Evolutionary conservation across 1,140 invertebrate genomes (phyloP).

Genomic region (Notospermus geniculatus): DNA sequence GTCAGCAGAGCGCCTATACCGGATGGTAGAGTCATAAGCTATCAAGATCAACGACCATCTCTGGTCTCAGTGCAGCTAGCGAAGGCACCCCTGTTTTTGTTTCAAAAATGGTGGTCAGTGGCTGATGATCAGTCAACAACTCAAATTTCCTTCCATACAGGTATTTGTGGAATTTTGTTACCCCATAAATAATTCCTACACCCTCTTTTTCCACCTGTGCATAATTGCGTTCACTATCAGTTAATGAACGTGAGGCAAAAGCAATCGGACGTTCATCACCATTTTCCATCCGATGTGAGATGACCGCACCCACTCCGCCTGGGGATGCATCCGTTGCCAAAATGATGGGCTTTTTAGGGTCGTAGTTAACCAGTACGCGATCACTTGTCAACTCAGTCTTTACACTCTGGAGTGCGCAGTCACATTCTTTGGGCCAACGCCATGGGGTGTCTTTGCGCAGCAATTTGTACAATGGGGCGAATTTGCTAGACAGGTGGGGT

Average conservation of each 20-base stretch:
- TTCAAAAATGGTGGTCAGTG: slow-evolving; percentile 47
- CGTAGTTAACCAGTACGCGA: not conserved
- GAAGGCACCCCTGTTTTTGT: slow-evolving; percentile 36
- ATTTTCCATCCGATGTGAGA: slow-evolving; percentile 51
- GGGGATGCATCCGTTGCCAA: slow-evolving; percentile 56
- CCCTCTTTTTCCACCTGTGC: slow-evolving; percentile 60
- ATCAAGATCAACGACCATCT: slow-evolving; percentile 23
- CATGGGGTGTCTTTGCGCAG: slow-evolving; percentile 8
- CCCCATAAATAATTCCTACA: slow-evolving; percentile 53
- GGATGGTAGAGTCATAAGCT: slow-evolving; percentile 2
- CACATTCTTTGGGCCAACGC: slow-evolving; percentile 19
- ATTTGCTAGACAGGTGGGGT: not conserved
- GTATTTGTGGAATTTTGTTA: slow-evolving; percentile 58
- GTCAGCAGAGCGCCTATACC: slow-evolving; percentile 18
- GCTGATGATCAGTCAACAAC: slow-evolving; percentile 54
- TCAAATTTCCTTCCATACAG: slow-evolving; percentile 50
- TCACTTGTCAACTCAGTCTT: slow-evolving; percentile 18
- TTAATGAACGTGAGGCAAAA: slow-evolving; percentile 52
- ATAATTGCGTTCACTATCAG: slow-evolving; percentile 55
- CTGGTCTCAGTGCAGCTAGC: slow-evolving; percentile 27
- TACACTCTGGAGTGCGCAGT: slow-evolving; percentile 17
- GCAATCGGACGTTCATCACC: slow-evolving; percentile 49
- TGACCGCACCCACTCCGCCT: slow-evolving; percentile 54
- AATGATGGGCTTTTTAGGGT: slow-evolving; percentile 13
- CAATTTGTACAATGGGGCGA: not conserved